A percentile compares a stretch with the other conserved stretches of the same genome.
Evolutionary conservation across 2,888 invertebrate genomes (phyloP).

Genomic region (Cosmia pyralina): DNA sequence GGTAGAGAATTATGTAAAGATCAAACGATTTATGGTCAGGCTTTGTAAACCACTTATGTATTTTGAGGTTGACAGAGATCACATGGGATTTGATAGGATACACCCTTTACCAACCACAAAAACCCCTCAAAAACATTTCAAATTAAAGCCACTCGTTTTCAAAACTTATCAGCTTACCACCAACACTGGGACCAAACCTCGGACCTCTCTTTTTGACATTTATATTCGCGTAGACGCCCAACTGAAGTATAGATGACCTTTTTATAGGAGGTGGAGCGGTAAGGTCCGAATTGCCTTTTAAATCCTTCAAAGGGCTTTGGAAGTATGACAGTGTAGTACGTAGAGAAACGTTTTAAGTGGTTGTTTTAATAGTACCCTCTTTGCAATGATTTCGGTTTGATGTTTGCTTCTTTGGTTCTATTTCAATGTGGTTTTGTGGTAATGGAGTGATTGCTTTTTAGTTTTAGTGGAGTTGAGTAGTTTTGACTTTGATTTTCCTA

Average conservation of each 20-base stretch:
- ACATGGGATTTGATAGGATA: neutral
- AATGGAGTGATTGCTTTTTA: conserved; percentile 2
- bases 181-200: conserved; percentile 50
- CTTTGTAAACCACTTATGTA: neutral
- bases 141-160: neutral
- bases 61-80: neutral
- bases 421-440: conserved; percentile 36
- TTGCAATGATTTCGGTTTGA: conserved; percentile 49
- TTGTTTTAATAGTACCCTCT: conserved; percentile 47
- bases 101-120: neutral
- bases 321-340: conserved; percentile 68
- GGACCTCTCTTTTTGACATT: conserved; percentile 71
- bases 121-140: neutral
- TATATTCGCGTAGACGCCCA: conserved; percentile 73
- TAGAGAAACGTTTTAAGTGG: conserved; percentile 52
- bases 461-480: neutral
- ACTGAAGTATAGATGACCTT: conserved; percentile 76
- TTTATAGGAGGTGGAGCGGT: conserved; percentile 73
- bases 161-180: conserved; percentile 27
- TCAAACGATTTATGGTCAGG: neutral
- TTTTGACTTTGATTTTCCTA: neutral
- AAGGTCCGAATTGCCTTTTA: conserved; percentile 72
- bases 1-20: neutral
- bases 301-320: conserved; percentile 73
- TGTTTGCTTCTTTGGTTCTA: conserved; percentile 51